phyloP scores from a whole-genome alignment of 2,113 vertebrate genomes.

The Nymphicus hollandicus region DNA sequence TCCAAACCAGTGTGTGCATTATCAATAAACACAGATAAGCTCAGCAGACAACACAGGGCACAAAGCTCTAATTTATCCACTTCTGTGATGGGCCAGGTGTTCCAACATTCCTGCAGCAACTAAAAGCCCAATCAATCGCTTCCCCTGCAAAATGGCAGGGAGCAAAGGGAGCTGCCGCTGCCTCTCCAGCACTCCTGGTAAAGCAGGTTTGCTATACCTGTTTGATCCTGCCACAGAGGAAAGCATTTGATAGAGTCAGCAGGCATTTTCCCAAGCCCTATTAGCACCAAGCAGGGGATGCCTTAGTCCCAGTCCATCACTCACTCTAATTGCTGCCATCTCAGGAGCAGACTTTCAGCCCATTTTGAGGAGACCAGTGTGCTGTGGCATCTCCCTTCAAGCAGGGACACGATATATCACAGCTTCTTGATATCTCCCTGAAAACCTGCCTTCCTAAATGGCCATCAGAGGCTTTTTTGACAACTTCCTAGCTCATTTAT shows the following conservation, averaged over 20 bases:
- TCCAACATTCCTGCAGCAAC: neutral
- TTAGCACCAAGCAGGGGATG: neutral
- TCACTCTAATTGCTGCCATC: neutral
- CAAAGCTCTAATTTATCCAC: neutral
- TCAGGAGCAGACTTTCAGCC: neutral
- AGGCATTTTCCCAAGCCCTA: neutral
- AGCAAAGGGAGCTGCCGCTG: fast-evolving
- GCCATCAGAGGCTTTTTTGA: neutral
- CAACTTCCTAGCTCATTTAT: neutral
- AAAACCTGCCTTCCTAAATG: neutral
- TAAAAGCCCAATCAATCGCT: fast-evolving
- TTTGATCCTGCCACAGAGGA: neutral
- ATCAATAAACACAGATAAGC: neutral
- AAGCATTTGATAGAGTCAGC: neutral
- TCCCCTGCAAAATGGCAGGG: neutral
- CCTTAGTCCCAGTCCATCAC: neutral
- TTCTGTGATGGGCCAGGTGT: neutral
- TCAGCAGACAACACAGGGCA: neutral
- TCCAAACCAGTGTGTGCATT: neutral
- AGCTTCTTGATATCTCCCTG: neutral
- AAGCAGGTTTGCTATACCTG: neutral
- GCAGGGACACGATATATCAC: neutral
- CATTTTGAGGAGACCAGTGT: neutral
- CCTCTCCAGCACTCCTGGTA: neutral
- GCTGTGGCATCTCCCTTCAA: neutral